Evolutionary conservation across 2,113 vertebrate species (phyloP), one percentile per base, ranked within the genome.

Genomic region (Semnornis frantzii): DNA sequence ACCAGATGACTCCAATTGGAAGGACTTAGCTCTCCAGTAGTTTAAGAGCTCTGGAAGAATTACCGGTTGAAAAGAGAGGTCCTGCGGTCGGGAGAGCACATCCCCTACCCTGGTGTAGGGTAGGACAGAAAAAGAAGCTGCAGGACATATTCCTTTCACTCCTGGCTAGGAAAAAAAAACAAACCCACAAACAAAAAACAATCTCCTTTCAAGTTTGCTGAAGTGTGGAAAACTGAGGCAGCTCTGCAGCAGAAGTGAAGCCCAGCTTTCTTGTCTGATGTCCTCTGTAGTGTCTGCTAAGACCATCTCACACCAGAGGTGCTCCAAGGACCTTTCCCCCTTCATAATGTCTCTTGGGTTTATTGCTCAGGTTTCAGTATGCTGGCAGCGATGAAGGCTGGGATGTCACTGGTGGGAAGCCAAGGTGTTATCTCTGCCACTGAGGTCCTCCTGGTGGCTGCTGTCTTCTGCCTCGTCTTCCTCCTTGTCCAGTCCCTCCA

Each of bases 391-490:
- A 97, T 95, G 98, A 34, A 84, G 97, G 85, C 98, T 97, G 89
- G 74, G 90, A 84, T 98, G 98, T 70, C 37, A 9, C 57, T 39
- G 55, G 9, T 27, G 71, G 92, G 68, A 60, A 46, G 98, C 28
- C 76, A 97, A 50, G 95, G 97, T 2, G 5, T 92, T 6, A 18
- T 98, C 84, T 98, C 98, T 0, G 95, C 97, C 57, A 98, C 97
- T 0, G 98, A 98, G 97, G 83, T 97, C 66, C 94, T 99, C 34
- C 69, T 98, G 15, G 96, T 82, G 9, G 89, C 98, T 27, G 44
- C 90, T 2, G 79, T 97, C 15, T 90, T 98, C 54, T 98, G 98
- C 86, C 58, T 98, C 74, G 93, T 98, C 42, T 97, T 98, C 87
- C 90, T 98, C 87, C 60, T 98, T 20, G 34, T 98, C 46, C 98